Evolutionary conservation across 2,888 invertebrate species (phyloP), one percentile per base, ranked within the genome.

Genomic region (Xestia xanthographa): DNA sequence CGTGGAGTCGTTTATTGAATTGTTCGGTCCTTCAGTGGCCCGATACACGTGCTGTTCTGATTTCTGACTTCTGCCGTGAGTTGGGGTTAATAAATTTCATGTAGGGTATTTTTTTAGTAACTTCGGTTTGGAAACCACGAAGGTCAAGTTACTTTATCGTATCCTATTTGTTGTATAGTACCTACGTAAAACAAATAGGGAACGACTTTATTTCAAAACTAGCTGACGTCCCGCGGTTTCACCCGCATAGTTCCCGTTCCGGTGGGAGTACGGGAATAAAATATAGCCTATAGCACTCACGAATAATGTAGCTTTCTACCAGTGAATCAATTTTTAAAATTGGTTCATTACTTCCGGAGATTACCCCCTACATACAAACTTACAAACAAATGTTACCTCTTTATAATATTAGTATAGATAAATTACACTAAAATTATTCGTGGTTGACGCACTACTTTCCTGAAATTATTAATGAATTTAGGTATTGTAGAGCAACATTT

Each of bases 1-100:
- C 38, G 68, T 66, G 41, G 72, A 82, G 62, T 65, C 62, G 60
- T 45, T 85, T 86, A 86, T 86, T 86, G 86, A 86, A 86, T 86
- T 86, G 80, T 78, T 78, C 66, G 20, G 63, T 77, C 65, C 65
- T 65, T 65, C 58, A 76, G 56, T 22, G 70, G 45, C 76, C 34
- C 62, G 38, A 69, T 75, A 85, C 75, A 82, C 73, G 73, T 26
- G 29, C 53, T 66, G 66, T 29, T 50, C 72, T 78, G 80, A 85
- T 85, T 78, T 76, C 65, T 78, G 74, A 63, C 75, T 66, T 68
- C n/a, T 67, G 43, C n/a, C n/a, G 29, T 26, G 29, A 34, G 5
- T 58, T 63, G 20, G 2, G 29, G 58, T 68, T 41, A 26, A 79
- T 26, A 53, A n/a, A 60, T 62, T 78, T 56, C 1, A 58, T n/a